Evolutionary conservation across 2,888 invertebrate species (phyloP), one percentile per base, ranked within the genome.

Genomic region (Pollenia griseotomentosa): DNA sequence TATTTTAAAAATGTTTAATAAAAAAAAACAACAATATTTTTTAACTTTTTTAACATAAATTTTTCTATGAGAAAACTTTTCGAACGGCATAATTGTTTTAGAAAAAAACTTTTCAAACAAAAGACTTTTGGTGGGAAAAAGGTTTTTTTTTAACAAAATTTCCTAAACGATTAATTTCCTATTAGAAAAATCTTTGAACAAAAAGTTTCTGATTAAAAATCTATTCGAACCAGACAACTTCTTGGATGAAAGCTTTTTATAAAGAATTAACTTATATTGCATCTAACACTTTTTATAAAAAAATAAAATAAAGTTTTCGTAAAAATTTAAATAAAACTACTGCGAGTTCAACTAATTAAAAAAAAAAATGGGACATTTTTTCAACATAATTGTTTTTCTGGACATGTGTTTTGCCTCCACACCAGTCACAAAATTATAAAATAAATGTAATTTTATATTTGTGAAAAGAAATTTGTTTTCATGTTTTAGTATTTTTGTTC

Each of bases 341-440:
- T 33, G 33, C 33, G 33, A 33, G 33, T 6, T 33, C 33, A 33
- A 33, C 33, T 6, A 33, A 33, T 33, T 33, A 73, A 73, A 85
- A 61, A 71, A 19, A 46, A 61, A 71, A 19, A 46, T 77, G 77
- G 78, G 82, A 88, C 87, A 86, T 83, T 89, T 88, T 87, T 81
- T 81, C 61, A 80, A 83, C 85, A 73, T 84, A 84, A 33, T 6
- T 6, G 33, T 81, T 82, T 84, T 87, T 87, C 87, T 87, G 84
- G 84, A 87, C 84, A 87, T 84, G 87, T 84, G 87, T 87, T 81
- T 87, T 87, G 87, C 92, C 92, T 91, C 92, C 92, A 91, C 92
- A 92, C 92, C 92, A 92, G 92, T 92, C 92, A 91, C 92, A 92
- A 92, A 92, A 91, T 89, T 89, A 89, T 89, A 83, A 88, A 88